Conservation (phyloP, 2,113 vertebrate genomes). For the Promerops cafer region DNA sequence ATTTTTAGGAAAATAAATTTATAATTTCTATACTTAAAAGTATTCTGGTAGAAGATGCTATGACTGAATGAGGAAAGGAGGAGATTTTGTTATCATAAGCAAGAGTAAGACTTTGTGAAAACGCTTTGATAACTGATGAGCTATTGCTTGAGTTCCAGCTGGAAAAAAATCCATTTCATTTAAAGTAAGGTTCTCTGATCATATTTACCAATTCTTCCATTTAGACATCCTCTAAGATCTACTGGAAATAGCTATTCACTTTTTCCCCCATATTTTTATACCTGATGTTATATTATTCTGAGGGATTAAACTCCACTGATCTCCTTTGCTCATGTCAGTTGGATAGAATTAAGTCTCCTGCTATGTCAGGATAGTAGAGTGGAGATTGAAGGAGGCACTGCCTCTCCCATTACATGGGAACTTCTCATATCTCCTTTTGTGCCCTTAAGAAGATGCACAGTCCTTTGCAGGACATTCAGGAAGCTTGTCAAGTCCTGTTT, state of each 20-base stretch:
- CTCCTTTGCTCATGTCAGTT: neutral
- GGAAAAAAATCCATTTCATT: neutral
- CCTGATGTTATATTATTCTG: neutral
- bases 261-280: neutral
- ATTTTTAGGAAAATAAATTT: neutral
- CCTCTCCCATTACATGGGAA: neutral
- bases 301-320: neutral
- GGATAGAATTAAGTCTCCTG: neutral
- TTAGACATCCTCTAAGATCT: neutral
- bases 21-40: neutral
- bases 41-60: neutral
- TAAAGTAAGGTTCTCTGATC: neutral
- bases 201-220: neutral
- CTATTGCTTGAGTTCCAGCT: neutral
- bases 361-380: neutral
- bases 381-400: neutral
- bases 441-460: neutral
- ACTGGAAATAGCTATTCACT: neutral
- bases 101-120: neutral
- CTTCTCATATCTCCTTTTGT: accelerated
- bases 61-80: neutral
- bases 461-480: neutral
- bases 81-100: neutral
- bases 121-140: neutral
- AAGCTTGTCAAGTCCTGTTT: neutral